A percentile compares a stretch with the other conserved stretches of the same genome.
Conservation (phyloP, 2,888 invertebrate genomes). For the Microctonus aethiopoides region DNA sequence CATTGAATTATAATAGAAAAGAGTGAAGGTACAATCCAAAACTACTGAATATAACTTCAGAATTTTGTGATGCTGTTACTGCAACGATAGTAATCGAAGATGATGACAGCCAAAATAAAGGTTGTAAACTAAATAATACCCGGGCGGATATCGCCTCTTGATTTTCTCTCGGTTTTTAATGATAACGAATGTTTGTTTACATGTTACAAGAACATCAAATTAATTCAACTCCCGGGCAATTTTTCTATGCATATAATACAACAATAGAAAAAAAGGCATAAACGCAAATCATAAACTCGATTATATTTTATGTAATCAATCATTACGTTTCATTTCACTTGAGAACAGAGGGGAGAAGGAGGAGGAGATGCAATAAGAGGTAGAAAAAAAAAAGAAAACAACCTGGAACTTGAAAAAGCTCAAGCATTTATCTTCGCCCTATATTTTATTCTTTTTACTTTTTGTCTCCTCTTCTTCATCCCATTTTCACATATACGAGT, state of each 20-base stretch:
- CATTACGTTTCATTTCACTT: constrained; percentile 9
- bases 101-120: neutral
- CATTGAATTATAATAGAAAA: constrained; percentile 9
- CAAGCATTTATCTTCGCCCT: no score
- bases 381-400: no score
- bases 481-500: neutral
- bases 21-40: neutral
- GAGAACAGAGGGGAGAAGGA: no score
- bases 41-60: constrained; percentile 24
- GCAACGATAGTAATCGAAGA: no score
- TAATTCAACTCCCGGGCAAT: neutral
- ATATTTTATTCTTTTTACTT: constrained; percentile 11
- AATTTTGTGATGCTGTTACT: no score
- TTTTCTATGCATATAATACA: neutral
- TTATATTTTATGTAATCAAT: constrained; percentile 11
- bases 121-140: constrained; percentile 32
- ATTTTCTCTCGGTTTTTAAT: constrained; percentile 9
- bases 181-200: no score
- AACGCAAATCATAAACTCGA: constrained; percentile 23
- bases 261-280: no score
- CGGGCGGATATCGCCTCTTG: constrained; percentile 22
- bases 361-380: no score
- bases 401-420: no score
- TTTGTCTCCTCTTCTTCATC: neutral
- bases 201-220: neutral